phyloP scores from a whole-genome alignment of 2,113 vertebrate species.

The Tichodroma muraria region DNA sequence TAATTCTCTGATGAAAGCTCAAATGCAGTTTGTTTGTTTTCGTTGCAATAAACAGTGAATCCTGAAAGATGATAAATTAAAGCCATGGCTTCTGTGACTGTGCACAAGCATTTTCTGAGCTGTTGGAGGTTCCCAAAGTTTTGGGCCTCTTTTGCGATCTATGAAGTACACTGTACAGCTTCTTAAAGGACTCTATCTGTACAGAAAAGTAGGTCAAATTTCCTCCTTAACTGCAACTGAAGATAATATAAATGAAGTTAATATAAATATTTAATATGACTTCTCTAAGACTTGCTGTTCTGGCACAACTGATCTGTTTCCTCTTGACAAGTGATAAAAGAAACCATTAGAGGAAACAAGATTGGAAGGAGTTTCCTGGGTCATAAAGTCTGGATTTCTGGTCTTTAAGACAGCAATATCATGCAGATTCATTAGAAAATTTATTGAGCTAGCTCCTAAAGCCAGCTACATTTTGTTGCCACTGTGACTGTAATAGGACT shows the following conservation, averaged over 20 bases:
- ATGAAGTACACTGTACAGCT: neutral
- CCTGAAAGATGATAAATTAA: neutral
- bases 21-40: neutral
- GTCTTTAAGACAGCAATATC: neutral
- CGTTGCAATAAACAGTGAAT: neutral
- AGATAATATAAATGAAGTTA: neutral
- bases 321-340: neutral
- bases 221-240: neutral
- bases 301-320: neutral
- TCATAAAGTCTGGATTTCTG: neutral
- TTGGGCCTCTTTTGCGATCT: neutral
- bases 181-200: neutral
- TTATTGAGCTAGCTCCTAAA: neutral
- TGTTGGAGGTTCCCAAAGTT: neutral
- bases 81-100: neutral
- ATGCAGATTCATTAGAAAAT: neutral
- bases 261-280: slow-evolving; percentile 5
- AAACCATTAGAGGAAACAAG: neutral
- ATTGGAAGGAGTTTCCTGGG: neutral
- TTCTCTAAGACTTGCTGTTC: neutral
- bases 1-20: neutral
- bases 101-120: neutral
- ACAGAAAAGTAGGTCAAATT: slow-evolving; percentile 2
- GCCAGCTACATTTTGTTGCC: neutral
- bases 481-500: neutral